Conservation (phyloP, 1,140 invertebrate genomes). For the Trichonephila clavata region DNA sequence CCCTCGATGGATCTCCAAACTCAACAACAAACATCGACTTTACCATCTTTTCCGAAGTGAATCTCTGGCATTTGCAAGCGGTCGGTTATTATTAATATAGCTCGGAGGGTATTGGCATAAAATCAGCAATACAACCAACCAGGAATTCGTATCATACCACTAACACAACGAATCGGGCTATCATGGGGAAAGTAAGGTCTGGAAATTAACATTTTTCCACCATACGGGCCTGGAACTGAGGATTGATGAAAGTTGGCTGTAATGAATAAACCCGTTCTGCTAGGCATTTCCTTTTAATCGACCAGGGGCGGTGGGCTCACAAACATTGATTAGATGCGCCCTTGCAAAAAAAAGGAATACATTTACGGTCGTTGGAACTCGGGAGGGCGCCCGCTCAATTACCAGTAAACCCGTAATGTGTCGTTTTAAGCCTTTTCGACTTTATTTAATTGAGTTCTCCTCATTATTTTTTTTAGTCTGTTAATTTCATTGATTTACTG, state of each 20-base stretch:
- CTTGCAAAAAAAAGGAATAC: conserved; percentile 42
- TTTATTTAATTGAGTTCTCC: conserved; percentile 46
- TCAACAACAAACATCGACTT: conserved; percentile 45
- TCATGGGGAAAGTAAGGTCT: conserved; percentile 4
- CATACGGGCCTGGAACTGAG: not conserved
- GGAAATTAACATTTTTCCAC: conserved; percentile 52
- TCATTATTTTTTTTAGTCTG: not conserved
- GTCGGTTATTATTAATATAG: conserved; percentile 38
- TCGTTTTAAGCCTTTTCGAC: conserved; percentile 44
- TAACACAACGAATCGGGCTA: not conserved
- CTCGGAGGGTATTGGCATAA: conserved; percentile 46
- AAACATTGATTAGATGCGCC: conserved; percentile 43
- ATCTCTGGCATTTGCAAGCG: conserved; percentile 12
- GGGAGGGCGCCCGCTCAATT: not conserved
- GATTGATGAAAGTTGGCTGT: conserved; percentile 46
- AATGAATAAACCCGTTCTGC: conserved; percentile 49
- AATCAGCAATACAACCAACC: conserved; percentile 14
- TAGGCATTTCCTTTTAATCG: conserved; percentile 41
- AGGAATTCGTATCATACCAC: not conserved
- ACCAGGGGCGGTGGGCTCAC: conserved; percentile 13
- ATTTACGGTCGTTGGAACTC: conserved; percentile 28
- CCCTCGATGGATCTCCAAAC: conserved; percentile 18
- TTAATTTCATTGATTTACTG: conserved; percentile 50
- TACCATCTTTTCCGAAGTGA: not conserved
- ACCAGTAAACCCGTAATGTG: conserved; percentile 34